Percentiles rank a stretch among this genome's conserved stretches.
phyloP scores from a whole-genome alignment of 2,113 vertebrate species.

The Phasianus colchicus region DNA sequence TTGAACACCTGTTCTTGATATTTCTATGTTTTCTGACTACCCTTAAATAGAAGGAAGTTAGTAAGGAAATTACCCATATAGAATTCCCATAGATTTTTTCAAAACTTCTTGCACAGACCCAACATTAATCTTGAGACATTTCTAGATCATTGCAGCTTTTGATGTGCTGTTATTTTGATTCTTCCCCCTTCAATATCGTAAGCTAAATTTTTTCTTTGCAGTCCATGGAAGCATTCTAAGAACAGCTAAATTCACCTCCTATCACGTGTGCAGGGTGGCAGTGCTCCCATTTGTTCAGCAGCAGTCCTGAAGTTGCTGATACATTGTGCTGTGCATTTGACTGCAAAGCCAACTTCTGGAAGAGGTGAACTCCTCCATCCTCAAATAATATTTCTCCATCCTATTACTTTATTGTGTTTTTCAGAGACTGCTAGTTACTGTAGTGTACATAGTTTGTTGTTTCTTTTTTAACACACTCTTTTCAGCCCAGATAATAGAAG shows the following conservation, averaged over 20 bases:
- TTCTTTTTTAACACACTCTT: background rate
- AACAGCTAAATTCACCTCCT: background rate
- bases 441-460: background rate
- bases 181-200: background rate
- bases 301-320: background rate
- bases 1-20: background rate
- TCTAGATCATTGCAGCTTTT: background rate
- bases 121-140: background rate
- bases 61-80: background rate
- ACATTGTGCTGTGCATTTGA: conserved; percentile 26
- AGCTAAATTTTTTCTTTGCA: conserved; percentile 22
- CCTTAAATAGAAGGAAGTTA: background rate
- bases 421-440: background rate
- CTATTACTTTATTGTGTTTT: background rate
- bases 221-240: conserved; percentile 1
- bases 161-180: background rate
- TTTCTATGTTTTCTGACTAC: background rate
- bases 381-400: background rate
- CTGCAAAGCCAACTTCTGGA: background rate
- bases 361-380: background rate
- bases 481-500: background rate
- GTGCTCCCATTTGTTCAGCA: conserved; percentile 7
- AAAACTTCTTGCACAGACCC: background rate
- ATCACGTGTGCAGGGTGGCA: background rate
- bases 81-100: background rate